Conservation (phyloP, 2,797 vertebrate genomes). For the Galago senegalensis region DNA sequence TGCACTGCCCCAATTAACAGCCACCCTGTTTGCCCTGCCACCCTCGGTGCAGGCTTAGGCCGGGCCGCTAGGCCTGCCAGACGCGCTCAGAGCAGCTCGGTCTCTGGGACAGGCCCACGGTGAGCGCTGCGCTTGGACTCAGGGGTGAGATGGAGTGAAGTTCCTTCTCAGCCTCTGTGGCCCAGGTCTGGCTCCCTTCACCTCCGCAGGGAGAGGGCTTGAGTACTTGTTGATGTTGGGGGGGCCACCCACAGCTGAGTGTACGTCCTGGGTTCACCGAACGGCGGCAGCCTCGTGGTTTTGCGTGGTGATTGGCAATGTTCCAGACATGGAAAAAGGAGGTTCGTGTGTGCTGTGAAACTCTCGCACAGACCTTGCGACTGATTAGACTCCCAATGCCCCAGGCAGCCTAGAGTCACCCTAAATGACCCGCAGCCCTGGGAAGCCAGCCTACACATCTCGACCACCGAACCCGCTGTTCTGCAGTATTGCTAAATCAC, state of each 20-base stretch:
- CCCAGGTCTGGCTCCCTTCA: background rate
- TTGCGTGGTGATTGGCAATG: slow-evolving; percentile 10
- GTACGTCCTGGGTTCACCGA: background rate
- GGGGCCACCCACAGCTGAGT: background rate
- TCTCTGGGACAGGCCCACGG: slow-evolving; percentile 78
- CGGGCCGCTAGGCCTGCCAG: slow-evolving; percentile 86
- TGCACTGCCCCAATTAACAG: slow-evolving; percentile 88
- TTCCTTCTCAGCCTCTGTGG: background rate
- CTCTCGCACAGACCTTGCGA: background rate
- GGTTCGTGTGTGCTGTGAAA: slow-evolving; percentile 44
- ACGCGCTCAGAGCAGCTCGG: slow-evolving; percentile 80
- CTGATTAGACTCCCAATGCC: background rate
- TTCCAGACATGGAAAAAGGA: slow-evolving; percentile 58
- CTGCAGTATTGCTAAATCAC: slow-evolving; percentile 75
- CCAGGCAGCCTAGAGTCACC: slow-evolving; percentile 17
- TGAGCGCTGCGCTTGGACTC: background rate
- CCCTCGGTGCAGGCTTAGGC: slow-evolving; percentile 81
- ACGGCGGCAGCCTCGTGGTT: background rate
- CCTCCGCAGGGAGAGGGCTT: background rate
- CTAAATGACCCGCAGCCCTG: slow-evolving; percentile 35
- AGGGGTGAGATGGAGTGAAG: background rate
- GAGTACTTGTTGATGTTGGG: background rate
- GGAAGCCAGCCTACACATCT: slow-evolving; percentile 41
- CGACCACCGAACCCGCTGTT: background rate
- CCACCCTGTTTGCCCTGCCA: slow-evolving; percentile 86